Conservation (phyloP, 2,113 vertebrate species). For the Heterochromis multidens region DNA sequence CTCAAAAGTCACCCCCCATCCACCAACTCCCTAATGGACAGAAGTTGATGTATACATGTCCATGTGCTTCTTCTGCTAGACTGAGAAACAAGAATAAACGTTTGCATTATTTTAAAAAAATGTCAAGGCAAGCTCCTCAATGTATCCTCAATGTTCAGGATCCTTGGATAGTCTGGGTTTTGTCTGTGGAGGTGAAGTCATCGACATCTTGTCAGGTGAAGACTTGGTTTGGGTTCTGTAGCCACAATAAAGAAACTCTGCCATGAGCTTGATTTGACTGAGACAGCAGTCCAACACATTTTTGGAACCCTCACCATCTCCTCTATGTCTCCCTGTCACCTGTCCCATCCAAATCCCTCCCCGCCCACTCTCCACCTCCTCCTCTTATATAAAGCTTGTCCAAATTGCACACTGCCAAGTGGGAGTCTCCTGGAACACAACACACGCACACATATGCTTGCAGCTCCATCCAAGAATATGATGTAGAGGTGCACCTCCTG, state of each 20-base stretch:
- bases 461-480: conserved; percentile 31
- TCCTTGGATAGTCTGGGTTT: background rate
- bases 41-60: background rate
- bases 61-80: background rate
- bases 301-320: conserved; percentile 45
- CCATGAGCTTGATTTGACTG: conserved; percentile 49
- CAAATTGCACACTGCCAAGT: conserved; percentile 56
- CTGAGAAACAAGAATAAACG: background rate
- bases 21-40: background rate
- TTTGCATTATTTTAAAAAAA: background rate
- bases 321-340: conserved; percentile 17
- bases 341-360: conserved; percentile 26
- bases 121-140: background rate
- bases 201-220: conserved; percentile 51
- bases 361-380: background rate
- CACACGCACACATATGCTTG: background rate
- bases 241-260: conserved; percentile 43
- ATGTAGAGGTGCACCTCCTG: conserved; percentile 53
- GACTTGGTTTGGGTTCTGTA: conserved; percentile 16
- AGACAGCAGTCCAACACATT: conserved; percentile 59
- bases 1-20: too few relatives aligned
- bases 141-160: background rate
- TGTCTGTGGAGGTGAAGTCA: conserved; percentile 19
- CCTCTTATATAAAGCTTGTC: conserved; percentile 23
- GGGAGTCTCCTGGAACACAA: conserved; percentile 58